Base-by-base conservation (phyloP, 2,888 invertebrate species). In the Leptothorax acervorum region DNA sequence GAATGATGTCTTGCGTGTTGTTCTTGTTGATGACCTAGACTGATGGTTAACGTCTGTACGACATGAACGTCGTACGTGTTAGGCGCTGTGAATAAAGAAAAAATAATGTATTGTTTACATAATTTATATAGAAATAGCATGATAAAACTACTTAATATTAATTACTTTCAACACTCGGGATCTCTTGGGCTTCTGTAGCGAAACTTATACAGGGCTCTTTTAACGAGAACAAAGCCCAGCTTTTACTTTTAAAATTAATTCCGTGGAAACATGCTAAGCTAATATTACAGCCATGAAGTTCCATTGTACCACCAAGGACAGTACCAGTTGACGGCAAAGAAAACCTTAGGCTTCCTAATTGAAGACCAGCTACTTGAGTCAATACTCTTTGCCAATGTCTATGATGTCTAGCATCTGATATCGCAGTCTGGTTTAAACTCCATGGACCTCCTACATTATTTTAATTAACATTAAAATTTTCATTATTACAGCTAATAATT, bases 261-360 rank as follows among this genome's bases (percentile, higher is more conserved):
- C 99, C 99, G 95, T 99, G 99, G 96, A 99, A 99, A 95, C 99
- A 99, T 4, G 99, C 99, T 88, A 99, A 95, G 8, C 99, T 98
- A 83, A 99, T 98, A 95, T 99, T 98, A 86, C 97, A 97, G 57
- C 98, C 98, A 95, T 98, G 97, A 89, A 99, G 95, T 95, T 99
- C 97, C 97, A 99, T 97, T 66, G 98, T 98, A 74, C 98, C 98
- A 45, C 98, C 98, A 0, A 98, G 95, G 18, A 98, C 97, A 39
- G 98, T 97, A 86, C 98, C 96, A 90, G 96, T 96, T 18, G 96
- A 96, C 0, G 97, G 97, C 84, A 97, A 94, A 1, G 97, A 97
- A 53, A 96, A 96, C 63, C 96, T 96, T 93, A 97, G 96, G 42
- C 97, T 97, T 82, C 97, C 97, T 84, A 99, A 96, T 88, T 97